Percentiles rank a stretch among this genome's conserved stretches.
Evolutionary conservation across 2,888 invertebrate species (phyloP).

Genomic region (Acanthosepion pharaonis): DNA sequence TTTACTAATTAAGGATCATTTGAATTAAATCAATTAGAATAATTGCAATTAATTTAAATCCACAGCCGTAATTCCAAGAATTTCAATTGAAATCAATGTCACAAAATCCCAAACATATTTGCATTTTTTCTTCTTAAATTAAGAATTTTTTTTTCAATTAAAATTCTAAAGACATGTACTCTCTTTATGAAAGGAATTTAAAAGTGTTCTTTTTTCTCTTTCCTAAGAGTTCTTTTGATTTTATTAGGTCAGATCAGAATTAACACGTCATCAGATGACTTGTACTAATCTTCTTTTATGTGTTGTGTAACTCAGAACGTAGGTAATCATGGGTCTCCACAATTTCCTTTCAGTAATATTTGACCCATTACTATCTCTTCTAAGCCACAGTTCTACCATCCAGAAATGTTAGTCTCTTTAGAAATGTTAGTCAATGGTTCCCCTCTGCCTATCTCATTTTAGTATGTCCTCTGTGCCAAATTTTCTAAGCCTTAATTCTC

Average conservation of each 20-base stretch:
- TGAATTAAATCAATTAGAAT: slow-evolving; percentile 2
- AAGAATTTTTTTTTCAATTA: neutral
- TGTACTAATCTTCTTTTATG: too few relatives aligned
- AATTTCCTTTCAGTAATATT: too few relatives aligned
- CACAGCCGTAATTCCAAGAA: neutral
- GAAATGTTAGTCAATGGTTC: too few relatives aligned
- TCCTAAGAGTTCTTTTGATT: neutral
- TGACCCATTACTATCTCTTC: too few relatives aligned
- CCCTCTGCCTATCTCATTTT: too few relatives aligned
- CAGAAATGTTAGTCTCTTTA: too few relatives aligned
- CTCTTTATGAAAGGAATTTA: neutral
- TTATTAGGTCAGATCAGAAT: neutral
- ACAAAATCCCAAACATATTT: neutral
- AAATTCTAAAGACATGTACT: neutral
- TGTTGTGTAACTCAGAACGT: too few relatives aligned
- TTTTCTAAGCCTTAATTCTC: too few relatives aligned
- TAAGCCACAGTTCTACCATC: too few relatives aligned
- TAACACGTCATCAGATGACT: neutral
- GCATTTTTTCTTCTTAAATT: too few relatives aligned
- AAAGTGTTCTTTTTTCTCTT: neutral
- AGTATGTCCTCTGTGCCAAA: too few relatives aligned
- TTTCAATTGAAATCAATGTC: neutral
- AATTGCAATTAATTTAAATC: neutral
- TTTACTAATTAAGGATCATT: neutral
- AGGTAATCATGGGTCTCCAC: too few relatives aligned